phyloP scores from a whole-genome alignment of 2,888 invertebrate genomes.

The Lasioglossum morio region DNA sequence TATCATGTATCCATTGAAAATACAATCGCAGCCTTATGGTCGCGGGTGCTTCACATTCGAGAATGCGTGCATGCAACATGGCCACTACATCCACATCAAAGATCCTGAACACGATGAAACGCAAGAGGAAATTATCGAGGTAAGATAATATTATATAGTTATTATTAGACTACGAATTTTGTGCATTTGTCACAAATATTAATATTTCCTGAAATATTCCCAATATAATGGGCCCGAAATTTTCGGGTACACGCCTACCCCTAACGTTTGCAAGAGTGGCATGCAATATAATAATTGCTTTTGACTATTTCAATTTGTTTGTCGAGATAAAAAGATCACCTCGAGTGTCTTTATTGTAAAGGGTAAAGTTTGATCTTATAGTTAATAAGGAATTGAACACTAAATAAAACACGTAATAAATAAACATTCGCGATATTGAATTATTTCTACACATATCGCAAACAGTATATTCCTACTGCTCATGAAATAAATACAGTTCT shows the following conservation, averaged over 20 bases:
- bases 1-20: neutral
- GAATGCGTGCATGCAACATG: slow-evolving; percentile 90
- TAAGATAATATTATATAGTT: slow-evolving; percentile 6
- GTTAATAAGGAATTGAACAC: no score
- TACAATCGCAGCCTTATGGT: slow-evolving; percentile 86
- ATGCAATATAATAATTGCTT: no score
- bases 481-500: neutral
- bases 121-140: slow-evolving; percentile 55
- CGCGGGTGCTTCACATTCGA: slow-evolving; percentile 92
- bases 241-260: no score
- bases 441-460: neutral
- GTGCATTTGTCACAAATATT: no score
- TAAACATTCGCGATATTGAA: neutral
- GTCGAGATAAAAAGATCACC: no score
- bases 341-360: no score
- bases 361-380: no score
- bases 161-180: no score
- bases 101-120: slow-evolving; percentile 86
- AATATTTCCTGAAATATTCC: no score
- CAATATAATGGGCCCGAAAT: no score
- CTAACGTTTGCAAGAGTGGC: no score
- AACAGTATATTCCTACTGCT: neutral
- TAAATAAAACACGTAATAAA: neutral
- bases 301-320: no score
- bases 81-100: slow-evolving; percentile 88